These are phyloP conservation scores for Cromileptes altivelis DNA, from an alignment of 2,113 vertebrate species.

Conservation along the genomic window DNA sequence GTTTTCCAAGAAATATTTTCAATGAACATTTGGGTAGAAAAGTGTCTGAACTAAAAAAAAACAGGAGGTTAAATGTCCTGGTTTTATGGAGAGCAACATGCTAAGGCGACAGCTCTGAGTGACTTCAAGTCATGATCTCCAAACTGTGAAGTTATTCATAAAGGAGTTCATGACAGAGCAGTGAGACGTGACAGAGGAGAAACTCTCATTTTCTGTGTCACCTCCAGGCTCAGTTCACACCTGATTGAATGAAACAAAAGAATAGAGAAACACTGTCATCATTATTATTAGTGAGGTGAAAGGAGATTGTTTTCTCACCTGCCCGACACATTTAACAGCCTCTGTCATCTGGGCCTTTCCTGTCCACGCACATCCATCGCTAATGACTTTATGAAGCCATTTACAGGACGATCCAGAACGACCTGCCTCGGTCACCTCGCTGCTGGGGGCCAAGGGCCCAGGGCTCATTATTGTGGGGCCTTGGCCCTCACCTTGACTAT, in stretches of 20 bases:
- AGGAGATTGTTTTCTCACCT: conserved; percentile 74
- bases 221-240: conserved; percentile 51
- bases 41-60: neutral
- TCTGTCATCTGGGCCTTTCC: conserved; percentile 63
- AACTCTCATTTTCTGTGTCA: neutral
- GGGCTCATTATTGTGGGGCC: conserved; percentile 63
- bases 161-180: neutral
- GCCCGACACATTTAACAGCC: conserved; percentile 73
- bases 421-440: conserved; percentile 47
- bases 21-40: neutral
- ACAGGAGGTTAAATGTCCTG: neutral
- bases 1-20: neutral
- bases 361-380: conserved; percentile 61
- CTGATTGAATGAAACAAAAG: conserved; percentile 76
- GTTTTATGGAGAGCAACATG: neutral
- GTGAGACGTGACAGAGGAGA: neutral
- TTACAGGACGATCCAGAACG: conserved; percentile 44
- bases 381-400: conserved; percentile 80
- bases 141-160: neutral
- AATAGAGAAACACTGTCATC: conserved; percentile 72
- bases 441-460: conserved; percentile 17
- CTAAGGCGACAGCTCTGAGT: neutral
- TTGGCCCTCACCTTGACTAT: conserved; percentile 73
- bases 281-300: conserved; percentile 77
- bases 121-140: conserved; percentile 3